Conservation (phyloP, 2,888 invertebrate genomes). For the Melipona beecheii region DNA sequence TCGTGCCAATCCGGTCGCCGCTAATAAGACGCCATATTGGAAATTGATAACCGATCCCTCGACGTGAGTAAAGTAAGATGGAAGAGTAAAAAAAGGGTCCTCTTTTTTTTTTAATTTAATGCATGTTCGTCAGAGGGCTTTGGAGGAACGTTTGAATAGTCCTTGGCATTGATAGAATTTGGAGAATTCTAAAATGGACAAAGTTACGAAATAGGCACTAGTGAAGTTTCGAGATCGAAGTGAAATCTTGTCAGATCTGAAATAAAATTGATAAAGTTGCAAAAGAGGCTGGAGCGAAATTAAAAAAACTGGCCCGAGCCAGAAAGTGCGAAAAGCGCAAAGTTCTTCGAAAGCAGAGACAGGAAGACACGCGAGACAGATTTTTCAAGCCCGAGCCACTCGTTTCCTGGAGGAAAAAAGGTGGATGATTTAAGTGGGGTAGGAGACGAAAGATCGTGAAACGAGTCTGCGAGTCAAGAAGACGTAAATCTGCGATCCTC, state of each 20-base stretch:
- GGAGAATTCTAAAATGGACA: too few species aligned
- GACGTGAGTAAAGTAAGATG: constrained; percentile 11
- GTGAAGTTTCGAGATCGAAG: too few species aligned
- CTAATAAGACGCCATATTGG: not conserved
- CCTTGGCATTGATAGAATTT: too few species aligned
- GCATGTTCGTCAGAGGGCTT: too few species aligned
- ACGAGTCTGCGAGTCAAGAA: not conserved
- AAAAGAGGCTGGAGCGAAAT: not conserved
- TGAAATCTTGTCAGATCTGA: too few species aligned
- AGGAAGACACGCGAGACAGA: not conserved
- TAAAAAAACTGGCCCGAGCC: not conserved
- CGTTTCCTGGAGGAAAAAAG: not conserved
- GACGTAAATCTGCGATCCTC: not conserved
- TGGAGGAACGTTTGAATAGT: too few species aligned
- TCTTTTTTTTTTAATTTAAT: too few species aligned
- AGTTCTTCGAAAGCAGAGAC: not conserved
- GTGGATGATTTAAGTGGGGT: not conserved
- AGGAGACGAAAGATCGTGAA: not conserved
- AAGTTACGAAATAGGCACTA: too few species aligned
- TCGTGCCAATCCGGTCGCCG: not conserved
- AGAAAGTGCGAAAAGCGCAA: not conserved
- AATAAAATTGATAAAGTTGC: not conserved
- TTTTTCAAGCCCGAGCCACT: not conserved
- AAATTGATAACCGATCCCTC: not conserved
- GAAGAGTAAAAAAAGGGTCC: too few species aligned